These are phyloP conservation scores for Listronotus bonariensis DNA, from an alignment of 1,140 invertebrate species.

Conservation along the genomic window DNA sequence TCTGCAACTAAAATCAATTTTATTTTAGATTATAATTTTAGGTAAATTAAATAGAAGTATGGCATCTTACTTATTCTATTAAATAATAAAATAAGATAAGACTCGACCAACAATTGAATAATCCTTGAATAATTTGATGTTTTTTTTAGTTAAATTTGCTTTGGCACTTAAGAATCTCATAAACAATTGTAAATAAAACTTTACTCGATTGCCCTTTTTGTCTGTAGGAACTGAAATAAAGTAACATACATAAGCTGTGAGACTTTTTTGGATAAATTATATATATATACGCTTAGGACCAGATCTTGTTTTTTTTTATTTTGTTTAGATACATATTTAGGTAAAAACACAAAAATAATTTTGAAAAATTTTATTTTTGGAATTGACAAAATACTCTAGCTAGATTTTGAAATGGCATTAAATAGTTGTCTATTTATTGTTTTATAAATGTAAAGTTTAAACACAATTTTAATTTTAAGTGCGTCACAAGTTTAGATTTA, in stretches of 20 bases:
- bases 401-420: constrained; percentile 3
- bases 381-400: constrained; percentile 20
- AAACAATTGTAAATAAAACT: constrained; percentile 7
- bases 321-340: constrained; percentile 33
- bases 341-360: constrained; percentile 22
- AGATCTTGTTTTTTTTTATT: constrained; percentile 40
- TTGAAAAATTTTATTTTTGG: constrained; percentile 20
- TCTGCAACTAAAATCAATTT: too few species aligned
- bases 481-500: too few species aligned
- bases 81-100: constrained; percentile 27
- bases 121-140: constrained; percentile 11
- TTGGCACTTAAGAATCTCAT: constrained; percentile 26
- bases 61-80: constrained; percentile 27
- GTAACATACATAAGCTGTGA: constrained; percentile 32
- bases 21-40: background rate
- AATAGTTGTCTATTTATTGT: background rate
- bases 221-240: constrained; percentile 17
- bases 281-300: constrained; percentile 33
- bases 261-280: constrained; percentile 28
- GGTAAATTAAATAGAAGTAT: background rate
- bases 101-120: background rate
- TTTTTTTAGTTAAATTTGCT: constrained; percentile 8
- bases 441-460: background rate
- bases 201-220: constrained; percentile 18
- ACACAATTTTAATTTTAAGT: too few species aligned